Conservation (phyloP, 2,888 invertebrate genomes). For the Ommatoiulus sabulosus region DNA sequence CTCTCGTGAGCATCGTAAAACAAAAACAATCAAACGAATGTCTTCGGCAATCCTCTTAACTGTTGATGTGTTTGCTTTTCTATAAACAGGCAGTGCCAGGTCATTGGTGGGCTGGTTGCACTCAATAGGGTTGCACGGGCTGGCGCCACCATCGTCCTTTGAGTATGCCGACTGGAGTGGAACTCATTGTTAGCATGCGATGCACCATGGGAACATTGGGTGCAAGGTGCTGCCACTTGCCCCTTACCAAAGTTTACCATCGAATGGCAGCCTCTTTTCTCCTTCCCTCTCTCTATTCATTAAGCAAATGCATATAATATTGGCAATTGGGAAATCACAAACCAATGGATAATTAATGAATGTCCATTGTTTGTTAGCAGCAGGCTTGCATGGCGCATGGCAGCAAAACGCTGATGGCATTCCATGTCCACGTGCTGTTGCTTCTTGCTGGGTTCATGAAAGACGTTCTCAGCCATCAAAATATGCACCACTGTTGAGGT, state of each 20-base stretch:
- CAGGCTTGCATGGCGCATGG: background rate
- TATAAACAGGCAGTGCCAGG: conserved; percentile 4
- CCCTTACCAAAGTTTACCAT: background rate
- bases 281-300: background rate
- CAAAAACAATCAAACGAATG: conserved; percentile 39
- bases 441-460: background rate
- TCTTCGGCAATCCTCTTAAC: background rate
- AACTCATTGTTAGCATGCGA: background rate
- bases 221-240: conserved; percentile 22
- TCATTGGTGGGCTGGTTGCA: background rate
- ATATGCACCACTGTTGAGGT: background rate
- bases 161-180: background rate
- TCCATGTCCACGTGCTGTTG: background rate
- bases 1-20: background rate
- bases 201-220: background rate
- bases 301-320: background rate
- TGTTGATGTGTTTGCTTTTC: conserved; percentile 23
- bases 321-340: conserved; percentile 8
- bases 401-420: background rate
- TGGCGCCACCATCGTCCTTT: conserved; percentile 26
- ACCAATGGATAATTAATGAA: conserved; percentile 30
- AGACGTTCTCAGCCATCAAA: background rate
- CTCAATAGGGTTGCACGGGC: background rate
- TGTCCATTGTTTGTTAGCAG: background rate
- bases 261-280: background rate